phyloP scores from a whole-genome alignment of 2,888 invertebrate genomes.

The Apodemia duryi region DNA sequence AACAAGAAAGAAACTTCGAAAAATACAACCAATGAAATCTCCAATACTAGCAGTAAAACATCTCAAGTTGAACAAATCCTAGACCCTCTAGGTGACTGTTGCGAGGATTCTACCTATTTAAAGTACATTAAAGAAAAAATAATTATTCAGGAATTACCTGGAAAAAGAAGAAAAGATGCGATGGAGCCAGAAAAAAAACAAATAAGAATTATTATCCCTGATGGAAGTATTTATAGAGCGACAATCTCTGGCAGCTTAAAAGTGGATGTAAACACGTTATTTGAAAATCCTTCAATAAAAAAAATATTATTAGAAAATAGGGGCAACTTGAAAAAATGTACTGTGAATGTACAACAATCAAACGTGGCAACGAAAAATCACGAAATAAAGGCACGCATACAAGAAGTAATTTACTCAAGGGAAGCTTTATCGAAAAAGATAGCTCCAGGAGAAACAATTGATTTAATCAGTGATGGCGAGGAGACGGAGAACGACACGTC shows the following conservation, averaged over 20 bases:
- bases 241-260: slow-evolving; percentile 50
- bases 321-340: slow-evolving; percentile 42
- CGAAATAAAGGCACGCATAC: slow-evolving; percentile 37
- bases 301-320: slow-evolving; percentile 41
- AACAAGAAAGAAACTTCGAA: not conserved
- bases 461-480: slow-evolving; percentile 66
- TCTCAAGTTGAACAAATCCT: not conserved
- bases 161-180: slow-evolving; percentile 11
- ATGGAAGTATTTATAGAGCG: slow-evolving; percentile 54
- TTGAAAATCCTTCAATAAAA: slow-evolving; percentile 49
- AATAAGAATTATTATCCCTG: slow-evolving; percentile 51
- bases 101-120: not conserved
- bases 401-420: slow-evolving; percentile 33
- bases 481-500: slow-evolving; percentile 31
- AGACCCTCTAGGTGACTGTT: not conserved
- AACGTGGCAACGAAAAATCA: slow-evolving; percentile 33
- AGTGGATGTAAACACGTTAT: slow-evolving; percentile 46
- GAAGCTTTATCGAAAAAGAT: slow-evolving; percentile 5
- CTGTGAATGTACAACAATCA: slow-evolving; percentile 52
- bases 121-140: slow-evolving; percentile 24
- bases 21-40: not conserved
- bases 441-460: slow-evolving; percentile 45
- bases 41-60: not conserved
- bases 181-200: slow-evolving; percentile 41
- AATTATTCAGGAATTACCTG: slow-evolving; percentile 44